Conservation (phyloP, 2,888 invertebrate species). For the Cantharis lateralis region DNA sequence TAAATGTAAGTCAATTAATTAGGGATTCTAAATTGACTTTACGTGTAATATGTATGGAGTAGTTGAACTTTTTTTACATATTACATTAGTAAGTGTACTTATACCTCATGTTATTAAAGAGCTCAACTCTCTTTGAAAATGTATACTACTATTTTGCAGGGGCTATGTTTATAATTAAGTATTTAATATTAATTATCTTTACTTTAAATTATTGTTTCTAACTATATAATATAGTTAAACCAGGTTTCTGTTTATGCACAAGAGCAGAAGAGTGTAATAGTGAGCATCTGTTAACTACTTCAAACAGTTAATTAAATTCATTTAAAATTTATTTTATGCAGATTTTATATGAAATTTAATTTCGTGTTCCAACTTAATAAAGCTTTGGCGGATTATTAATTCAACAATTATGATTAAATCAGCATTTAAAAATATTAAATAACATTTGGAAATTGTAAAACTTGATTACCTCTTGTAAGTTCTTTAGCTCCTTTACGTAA, state of each 20-base stretch:
- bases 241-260: conserved; percentile 33
- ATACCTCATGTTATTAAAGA: neutral
- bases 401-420: neutral
- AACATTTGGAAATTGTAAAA: neutral
- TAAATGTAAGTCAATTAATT: neutral
- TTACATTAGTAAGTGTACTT: too few species aligned
- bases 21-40: neutral
- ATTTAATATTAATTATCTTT: neutral
- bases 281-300: conserved; percentile 38
- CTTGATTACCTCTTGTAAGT: conserved; percentile 52
- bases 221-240: neutral
- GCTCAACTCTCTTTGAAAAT: neutral
- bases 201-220: neutral
- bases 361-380: neutral
- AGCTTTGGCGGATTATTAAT: neutral
- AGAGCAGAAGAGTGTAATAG: conserved; percentile 34
- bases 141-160: neutral
- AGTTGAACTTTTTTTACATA: too few species aligned
- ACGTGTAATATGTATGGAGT: neutral
- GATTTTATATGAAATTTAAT: neutral
- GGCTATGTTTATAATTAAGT: neutral
- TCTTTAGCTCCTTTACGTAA: conserved; percentile 55
- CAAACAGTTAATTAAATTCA: conserved; percentile 39
- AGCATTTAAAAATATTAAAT: conserved; percentile 14
- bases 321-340: neutral